Evolutionary conservation across 2,113 vertebrate genomes (phyloP), one percentile per base, ranked within the genome.

Genomic region (Salvator merianae): DNA sequence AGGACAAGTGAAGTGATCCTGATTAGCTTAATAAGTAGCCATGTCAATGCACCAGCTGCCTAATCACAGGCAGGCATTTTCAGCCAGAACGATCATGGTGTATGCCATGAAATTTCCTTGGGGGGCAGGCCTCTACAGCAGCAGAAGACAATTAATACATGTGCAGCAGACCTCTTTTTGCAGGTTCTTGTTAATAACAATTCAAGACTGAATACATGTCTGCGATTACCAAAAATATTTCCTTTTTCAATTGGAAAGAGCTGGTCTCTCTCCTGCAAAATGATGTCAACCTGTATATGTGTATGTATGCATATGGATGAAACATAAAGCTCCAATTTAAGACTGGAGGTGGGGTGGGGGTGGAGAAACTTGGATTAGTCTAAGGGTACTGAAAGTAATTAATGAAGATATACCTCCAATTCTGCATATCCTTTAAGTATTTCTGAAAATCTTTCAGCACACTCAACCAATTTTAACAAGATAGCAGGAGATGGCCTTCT

Each of bases 61-160:
- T 36, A 66, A 76, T 75, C 63, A n/a, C n/a, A 7, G 26, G 43
- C 79, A 66, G 5, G 36, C 32, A 38, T 77, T 77, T 77, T 55
- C 63, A 69, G 75, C 74, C 73, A 77, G 74, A 84, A 55, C 26
- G 32, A 30, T 76, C 40, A 76, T 55, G 16, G 32, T 38, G 16
- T 38, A 47, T 38, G 53, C 69, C 26, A 73, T 28, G 34, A 72
- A 82, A 82, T 72, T 38, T 38, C 69, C 73, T 69, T 9, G 7
- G 53, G n/a, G 62, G 74, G 74, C 82, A 77, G 13, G 28, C 16
- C 69, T 84, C 82, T 43, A 69, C 69, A 69, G n/a, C 50, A 59
- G 26, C 47, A 84, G 82, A 70, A 84, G 82, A 70, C 82, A 77
- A 84, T 77, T 69, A 69, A 65, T 13, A 55, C n/a, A 69, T 16